phyloP scores from a whole-genome alignment of 2,797 vertebrate genomes.

The Antrozous pallidus region DNA sequence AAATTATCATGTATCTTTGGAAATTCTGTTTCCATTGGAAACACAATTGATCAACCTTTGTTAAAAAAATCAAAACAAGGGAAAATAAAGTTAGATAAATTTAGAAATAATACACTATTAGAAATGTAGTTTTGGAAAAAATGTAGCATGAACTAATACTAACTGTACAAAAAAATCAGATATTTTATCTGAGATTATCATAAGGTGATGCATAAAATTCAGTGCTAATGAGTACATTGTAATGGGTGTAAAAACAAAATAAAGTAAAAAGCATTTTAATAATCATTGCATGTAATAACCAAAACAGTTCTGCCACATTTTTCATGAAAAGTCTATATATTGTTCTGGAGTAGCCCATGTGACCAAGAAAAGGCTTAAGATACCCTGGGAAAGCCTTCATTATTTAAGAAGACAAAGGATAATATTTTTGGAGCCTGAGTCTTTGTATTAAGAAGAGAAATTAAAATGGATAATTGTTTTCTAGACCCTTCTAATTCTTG shows the following conservation, averaged over 20 bases:
- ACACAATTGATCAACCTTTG: background rate
- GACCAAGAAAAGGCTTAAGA: background rate
- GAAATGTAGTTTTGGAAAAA: background rate
- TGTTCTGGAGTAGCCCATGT: background rate
- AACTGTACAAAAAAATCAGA: background rate
- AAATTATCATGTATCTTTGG: background rate
- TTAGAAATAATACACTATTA: background rate
- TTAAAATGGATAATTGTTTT: background rate
- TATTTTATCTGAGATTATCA: background rate
- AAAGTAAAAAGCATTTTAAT: background rate
- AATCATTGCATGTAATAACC: background rate
- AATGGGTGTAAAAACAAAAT: background rate
- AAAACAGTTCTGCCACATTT: background rate
- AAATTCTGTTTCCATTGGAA: background rate
- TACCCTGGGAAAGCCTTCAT: background rate
- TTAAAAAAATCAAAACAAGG: background rate
- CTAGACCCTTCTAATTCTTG: background rate
- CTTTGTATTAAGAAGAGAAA: background rate
- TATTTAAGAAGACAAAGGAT: background rate
- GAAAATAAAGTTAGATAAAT: background rate
- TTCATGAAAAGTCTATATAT: background rate
- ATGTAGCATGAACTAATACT: background rate
- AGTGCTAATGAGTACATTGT: background rate
- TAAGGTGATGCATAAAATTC: background rate
- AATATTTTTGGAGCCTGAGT: background rate